Evolutionary conservation across 2,888 invertebrate genomes (phyloP).

Genomic region (Julus scandinavius): DNA sequence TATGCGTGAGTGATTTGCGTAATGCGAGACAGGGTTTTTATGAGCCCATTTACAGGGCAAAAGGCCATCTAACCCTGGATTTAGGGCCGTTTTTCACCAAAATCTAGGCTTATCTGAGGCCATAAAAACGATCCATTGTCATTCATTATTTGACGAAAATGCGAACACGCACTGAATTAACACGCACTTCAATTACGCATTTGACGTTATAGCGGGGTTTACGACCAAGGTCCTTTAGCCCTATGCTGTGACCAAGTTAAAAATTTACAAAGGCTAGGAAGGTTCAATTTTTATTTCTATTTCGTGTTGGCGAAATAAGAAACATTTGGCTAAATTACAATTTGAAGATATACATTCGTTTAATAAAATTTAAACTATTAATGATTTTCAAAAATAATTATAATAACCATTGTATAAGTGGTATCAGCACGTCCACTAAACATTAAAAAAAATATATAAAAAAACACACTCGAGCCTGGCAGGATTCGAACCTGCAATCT

Average conservation of each 20-base stretch:
- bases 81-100: background rate
- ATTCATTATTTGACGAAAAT: slow-evolving; percentile 8
- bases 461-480: slow-evolving; percentile 49
- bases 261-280: too few species aligned
- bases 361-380: too few species aligned
- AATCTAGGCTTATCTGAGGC: background rate
- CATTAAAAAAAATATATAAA: background rate
- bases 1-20: background rate
- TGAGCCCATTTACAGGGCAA: background rate
- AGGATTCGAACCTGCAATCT: slow-evolving; percentile 56
- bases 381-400: too few species aligned
- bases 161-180: background rate
- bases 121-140: background rate
- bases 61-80: background rate
- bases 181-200: background rate
- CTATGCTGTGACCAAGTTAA: too few species aligned
- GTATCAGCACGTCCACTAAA: too few species aligned
- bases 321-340: too few species aligned
- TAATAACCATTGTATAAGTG: too few species aligned
- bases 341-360: too few species aligned
- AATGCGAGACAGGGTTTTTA: too few species aligned
- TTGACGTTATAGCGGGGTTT: background rate
- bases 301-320: too few species aligned
- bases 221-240: background rate
- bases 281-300: background rate